phyloP scores from a whole-genome alignment of 2,797 vertebrate species.

The Ptychobarbus kaznakovi region DNA sequence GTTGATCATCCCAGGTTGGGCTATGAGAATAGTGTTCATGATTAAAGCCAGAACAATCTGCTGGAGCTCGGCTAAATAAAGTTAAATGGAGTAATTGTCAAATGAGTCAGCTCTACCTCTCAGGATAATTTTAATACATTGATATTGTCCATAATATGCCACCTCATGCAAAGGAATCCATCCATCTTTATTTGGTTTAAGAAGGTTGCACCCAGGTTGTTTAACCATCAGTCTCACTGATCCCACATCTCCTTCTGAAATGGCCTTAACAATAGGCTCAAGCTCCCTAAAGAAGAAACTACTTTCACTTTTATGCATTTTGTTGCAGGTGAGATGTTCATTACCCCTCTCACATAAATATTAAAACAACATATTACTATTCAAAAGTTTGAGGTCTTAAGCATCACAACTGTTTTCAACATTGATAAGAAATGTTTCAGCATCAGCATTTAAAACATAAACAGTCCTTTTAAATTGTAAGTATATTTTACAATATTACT shows the following conservation, averaged over 20 bases:
- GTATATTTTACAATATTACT: not conserved
- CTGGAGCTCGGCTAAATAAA: not conserved
- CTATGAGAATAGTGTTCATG: conserved; percentile 66
- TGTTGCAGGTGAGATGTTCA: not conserved
- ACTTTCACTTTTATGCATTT: conserved; percentile 2
- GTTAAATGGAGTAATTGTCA: not conserved
- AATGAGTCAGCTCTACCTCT: conserved; percentile 72
- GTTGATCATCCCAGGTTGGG: conserved; percentile 84
- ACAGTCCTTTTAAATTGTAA: too few relatives aligned
- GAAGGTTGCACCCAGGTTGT: conserved; percentile 72
- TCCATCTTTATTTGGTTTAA: conserved; percentile 78
- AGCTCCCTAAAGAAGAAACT: conserved; percentile 63
- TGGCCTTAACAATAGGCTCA: conserved; percentile 77
- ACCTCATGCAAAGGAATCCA: conserved; percentile 87
- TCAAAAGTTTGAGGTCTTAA: not conserved
- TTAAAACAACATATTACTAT: not conserved
- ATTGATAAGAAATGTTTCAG: not conserved
- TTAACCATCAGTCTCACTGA: conserved; percentile 77
- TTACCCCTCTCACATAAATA: not conserved
- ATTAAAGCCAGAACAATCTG: not conserved
- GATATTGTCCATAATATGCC: conserved; percentile 79
- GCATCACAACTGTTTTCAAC: not conserved
- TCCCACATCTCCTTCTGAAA: conserved; percentile 77
- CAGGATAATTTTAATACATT: conserved; percentile 79
- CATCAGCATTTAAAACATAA: not conserved